These are phyloP conservation scores for Channallabes apus DNA, from an alignment of 2,797 vertebrate genomes.

Conservation along the genomic window DNA sequence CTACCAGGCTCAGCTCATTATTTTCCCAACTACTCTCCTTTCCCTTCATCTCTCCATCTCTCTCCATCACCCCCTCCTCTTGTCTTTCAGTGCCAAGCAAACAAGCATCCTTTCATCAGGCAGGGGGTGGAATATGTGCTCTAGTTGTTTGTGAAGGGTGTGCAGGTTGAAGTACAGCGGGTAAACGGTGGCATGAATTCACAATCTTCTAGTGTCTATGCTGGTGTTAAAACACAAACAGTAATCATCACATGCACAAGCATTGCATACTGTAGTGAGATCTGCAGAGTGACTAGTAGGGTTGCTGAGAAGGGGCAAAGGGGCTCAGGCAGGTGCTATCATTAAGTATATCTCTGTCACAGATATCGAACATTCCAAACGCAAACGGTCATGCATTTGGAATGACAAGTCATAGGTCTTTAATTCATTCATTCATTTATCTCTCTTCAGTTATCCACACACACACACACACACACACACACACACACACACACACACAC, in stretches of 20 bases:
- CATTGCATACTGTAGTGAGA: neutral
- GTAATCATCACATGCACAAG: neutral
- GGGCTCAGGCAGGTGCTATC: neutral
- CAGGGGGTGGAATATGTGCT: conserved; percentile 52
- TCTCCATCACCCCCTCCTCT: conserved; percentile 26
- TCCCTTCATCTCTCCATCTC: conserved; percentile 11
- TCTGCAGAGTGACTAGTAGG: neutral
- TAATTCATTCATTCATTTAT: neutral
- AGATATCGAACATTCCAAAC: neutral
- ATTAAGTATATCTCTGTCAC: neutral
- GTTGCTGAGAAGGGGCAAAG: neutral
- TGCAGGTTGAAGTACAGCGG: conserved; percentile 41
- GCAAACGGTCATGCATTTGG: too few species aligned
- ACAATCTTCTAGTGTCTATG: conserved; percentile 27
- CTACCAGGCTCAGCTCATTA: conserved; percentile 38
- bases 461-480: neutral
- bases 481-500: neutral
- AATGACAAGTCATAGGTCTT: neutral
- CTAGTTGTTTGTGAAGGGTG: conserved; percentile 51
- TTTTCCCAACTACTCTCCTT: conserved; percentile 19
- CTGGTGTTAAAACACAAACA: conserved; percentile 24
- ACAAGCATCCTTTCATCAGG: conserved; percentile 53
- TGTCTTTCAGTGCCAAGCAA: conserved; percentile 32
- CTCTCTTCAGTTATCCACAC: neutral
- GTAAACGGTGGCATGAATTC: conserved; percentile 13